Base-by-base conservation (phyloP, 2,888 invertebrate species). In the Pyrrhopygopsis socrates region DNA sequence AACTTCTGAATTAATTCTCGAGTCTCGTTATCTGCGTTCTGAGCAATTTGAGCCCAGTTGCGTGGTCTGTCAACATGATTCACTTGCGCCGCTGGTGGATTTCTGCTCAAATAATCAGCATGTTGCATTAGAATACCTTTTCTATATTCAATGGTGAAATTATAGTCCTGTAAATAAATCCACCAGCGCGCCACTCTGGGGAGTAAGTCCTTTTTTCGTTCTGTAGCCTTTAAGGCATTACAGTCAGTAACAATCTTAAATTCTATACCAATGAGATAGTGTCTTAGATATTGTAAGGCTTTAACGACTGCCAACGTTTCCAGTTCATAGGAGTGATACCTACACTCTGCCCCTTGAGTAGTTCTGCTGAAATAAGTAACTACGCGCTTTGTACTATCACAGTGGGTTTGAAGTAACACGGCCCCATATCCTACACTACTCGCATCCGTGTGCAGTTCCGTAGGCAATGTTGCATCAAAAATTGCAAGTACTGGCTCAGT, bases 171-270 rank as follows among this genome's bases (percentile, higher is more conserved):
- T 3, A 54, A n/a, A n/a, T 54, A 54, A 54, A 54, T 4, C 85
- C 85, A 85, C 81, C 81, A 85, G 27, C 85, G 58, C 2, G 85
- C 83, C 1, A 92, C 93, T 76, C 96, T 95, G n/a, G 95, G 83
- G n/a, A 83, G 15, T 4, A 83, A 73, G 24, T 83, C 83, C 29
- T 78, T 63, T 65, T 83, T 83, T 0, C 78, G 73, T 4, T 65
- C 22, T 6, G 67, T 67, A 9, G 67, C 8, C 18, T 65, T 38
- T 27, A 76, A 29, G 18, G 83, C 83, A 18, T 45, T 50, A 30
- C 83, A 83, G 29, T 83, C 83, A 15, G 83, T 83, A 13, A 74
- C 67, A 11, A 83, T 41, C 50, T 63, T 76, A 73, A 83, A 83
- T 5, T 22, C 22, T 27, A 54, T 5, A 24, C 83, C 78, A 5